Conservation (phyloP, 53 echinoderm and acorn worm species). For the Echinarachnius parma region DNA sequence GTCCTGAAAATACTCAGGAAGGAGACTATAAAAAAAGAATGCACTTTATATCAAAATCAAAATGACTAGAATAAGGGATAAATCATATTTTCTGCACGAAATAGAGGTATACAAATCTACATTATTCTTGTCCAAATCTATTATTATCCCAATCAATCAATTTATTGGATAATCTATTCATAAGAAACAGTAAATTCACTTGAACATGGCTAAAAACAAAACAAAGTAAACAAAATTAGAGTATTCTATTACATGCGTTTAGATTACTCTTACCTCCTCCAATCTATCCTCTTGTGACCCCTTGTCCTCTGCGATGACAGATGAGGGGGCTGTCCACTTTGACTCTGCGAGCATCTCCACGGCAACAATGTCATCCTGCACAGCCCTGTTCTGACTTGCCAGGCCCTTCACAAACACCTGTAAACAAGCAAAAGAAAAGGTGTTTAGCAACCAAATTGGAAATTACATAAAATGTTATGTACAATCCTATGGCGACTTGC, state of each 20-base stretch:
- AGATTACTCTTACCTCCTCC: constrained; percentile 21
- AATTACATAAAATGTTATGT: background rate
- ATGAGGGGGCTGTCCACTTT: constrained; percentile 90
- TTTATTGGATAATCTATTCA: too few species aligned
- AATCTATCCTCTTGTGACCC: constrained; percentile 35
- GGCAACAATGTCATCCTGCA: constrained; percentile 83
- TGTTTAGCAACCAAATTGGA: background rate
- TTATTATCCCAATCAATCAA: too few species aligned
- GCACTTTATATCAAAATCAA: too few species aligned
- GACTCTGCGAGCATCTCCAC: constrained; percentile 81
- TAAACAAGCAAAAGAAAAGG: constrained; percentile 2
- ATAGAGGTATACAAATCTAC: too few species aligned
- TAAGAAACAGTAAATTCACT: too few species aligned
- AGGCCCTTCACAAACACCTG: constrained; percentile 93
- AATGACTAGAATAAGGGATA: too few species aligned
- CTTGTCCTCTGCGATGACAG: constrained; percentile 74
- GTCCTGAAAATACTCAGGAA: too few species aligned
- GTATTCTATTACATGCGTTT: too few species aligned
- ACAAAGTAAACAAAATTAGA: background rate
- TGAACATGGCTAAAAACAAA: background rate
- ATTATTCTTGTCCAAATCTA: too few species aligned
- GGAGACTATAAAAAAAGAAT: too few species aligned
- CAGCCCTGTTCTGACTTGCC: constrained; percentile 80
- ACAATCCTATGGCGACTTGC: background rate
- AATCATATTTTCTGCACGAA: too few species aligned